These are phyloP conservation scores for Porphyrio hochstetteri DNA, from an alignment of 2,113 vertebrate species.

Conservation along the genomic window DNA sequence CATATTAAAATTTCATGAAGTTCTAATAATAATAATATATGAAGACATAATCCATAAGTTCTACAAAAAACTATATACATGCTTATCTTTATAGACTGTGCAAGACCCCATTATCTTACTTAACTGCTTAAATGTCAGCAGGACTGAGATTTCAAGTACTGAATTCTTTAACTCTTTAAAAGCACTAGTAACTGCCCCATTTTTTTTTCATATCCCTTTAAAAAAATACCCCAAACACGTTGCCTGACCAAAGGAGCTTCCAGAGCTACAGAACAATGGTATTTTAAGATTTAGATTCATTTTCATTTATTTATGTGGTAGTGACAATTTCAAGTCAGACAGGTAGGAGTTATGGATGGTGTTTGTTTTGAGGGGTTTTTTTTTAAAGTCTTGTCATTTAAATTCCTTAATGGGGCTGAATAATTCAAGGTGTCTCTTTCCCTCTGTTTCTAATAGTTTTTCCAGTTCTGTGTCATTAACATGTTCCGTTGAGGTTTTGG, in stretches of 20 bases:
- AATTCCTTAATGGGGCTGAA: background rate
- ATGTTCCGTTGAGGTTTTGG: background rate
- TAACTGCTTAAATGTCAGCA: background rate
- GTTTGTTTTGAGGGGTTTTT: too few species aligned
- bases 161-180: background rate
- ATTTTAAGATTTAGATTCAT: background rate
- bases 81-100: background rate
- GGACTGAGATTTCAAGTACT: background rate
- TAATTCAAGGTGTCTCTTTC: background rate
- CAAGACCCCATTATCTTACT: background rate
- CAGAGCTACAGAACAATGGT: background rate
- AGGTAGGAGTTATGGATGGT: too few species aligned
- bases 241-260: background rate
- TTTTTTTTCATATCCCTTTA: background rate
- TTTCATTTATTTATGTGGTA: background rate
- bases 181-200: background rate
- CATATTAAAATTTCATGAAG: constrained; percentile 28
- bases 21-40: constrained; percentile 15
- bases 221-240: background rate
- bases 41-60: background rate
- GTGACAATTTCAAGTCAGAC: background rate
- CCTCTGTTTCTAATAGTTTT: background rate
- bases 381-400: background rate
- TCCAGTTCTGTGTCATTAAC: background rate
- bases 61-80: background rate